Evolutionary conservation across 2,888 invertebrate species (phyloP).

Genomic region (Amblyjoppa proteus): DNA sequence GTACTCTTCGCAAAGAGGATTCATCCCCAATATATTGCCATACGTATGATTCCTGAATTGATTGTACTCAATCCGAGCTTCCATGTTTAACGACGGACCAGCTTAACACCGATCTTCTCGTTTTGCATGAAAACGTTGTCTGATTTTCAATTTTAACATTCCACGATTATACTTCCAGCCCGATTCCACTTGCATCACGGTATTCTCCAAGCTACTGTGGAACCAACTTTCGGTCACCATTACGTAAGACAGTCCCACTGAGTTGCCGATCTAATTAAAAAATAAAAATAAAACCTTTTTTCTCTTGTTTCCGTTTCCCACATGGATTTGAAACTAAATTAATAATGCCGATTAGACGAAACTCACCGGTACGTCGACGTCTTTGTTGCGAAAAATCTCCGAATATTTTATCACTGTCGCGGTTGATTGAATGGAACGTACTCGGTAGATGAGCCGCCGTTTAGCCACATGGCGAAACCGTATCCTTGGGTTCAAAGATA

Average conservation of each 20-base stretch:
- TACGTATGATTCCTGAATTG: slow-evolving; percentile 93
- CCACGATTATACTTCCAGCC: slow-evolving; percentile 90
- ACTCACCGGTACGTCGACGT: slow-evolving; percentile 91
- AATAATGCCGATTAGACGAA: too few species aligned
- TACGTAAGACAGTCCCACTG: slow-evolving; percentile 93
- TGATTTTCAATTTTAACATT: slow-evolving; percentile 90
- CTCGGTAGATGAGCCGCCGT: too few species aligned
- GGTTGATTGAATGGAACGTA: too few species aligned
- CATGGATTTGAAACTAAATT: too few species aligned
- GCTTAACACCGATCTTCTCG: slow-evolving; percentile 91
- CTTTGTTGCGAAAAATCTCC: slow-evolving; percentile 94
- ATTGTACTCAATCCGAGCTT: slow-evolving; percentile 94
- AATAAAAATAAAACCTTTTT: background rate
- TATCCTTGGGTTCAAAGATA: too few species aligned
- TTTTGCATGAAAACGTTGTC: slow-evolving; percentile 94
- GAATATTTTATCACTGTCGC: slow-evolving; percentile 95
- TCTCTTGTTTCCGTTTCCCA: background rate
- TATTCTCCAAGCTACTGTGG: slow-evolving; percentile 90
- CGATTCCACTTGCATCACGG: slow-evolving; percentile 92
- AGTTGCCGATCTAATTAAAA: slow-evolving; percentile 91
- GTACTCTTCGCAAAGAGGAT: slow-evolving; percentile 92
- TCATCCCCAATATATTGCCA: slow-evolving; percentile 94
- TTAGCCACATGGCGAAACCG: slow-evolving; percentile 89
- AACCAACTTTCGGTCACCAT: slow-evolving; percentile 97
- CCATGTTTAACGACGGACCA: slow-evolving; percentile 85